A percentile compares a stretch with the other conserved stretches of the same genome.
Evolutionary conservation across 1,140 invertebrate genomes (phyloP).

Genomic region (Pararge aegeria): DNA sequence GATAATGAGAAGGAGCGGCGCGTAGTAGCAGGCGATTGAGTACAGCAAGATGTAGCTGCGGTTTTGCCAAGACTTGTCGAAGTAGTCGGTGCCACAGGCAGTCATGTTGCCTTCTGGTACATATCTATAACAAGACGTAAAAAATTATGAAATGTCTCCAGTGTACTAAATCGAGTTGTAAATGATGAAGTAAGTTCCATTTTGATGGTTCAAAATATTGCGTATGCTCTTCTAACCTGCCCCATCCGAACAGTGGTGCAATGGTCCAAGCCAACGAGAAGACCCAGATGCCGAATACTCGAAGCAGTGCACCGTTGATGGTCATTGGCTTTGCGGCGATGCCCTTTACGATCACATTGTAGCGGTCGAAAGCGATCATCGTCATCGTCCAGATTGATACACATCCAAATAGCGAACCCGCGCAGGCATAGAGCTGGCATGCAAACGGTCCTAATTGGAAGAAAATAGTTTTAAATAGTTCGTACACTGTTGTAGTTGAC

Average conservation of each 20-base stretch:
- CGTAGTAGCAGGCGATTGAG: slow-evolving; percentile 82
- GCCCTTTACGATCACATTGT: slow-evolving; percentile 92
- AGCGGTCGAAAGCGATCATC: slow-evolving; percentile 91
- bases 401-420: slow-evolving; percentile 90
- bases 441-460: slow-evolving; percentile 83
- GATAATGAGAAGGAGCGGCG: slow-evolving; percentile 84
- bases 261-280: slow-evolving; percentile 85
- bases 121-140: slow-evolving; percentile 77
- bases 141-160: too few species aligned
- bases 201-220: too few species aligned
- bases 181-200: too few species aligned
- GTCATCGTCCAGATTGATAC: slow-evolving; percentile 93
- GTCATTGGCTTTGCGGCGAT: slow-evolving; percentile 85
- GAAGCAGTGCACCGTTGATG: slow-evolving; percentile 83
- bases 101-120: slow-evolving; percentile 91
- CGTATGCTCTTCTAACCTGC: too few species aligned
- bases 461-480: neutral
- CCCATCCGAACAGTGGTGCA: slow-evolving; percentile 85
- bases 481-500: neutral
- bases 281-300: slow-evolving; percentile 85
- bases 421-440: slow-evolving; percentile 90
- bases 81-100: slow-evolving; percentile 89
- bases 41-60: slow-evolving; percentile 84
- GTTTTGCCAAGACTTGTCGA: slow-evolving; percentile 83
- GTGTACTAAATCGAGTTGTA: too few species aligned